phyloP scores from a whole-genome alignment of 2,888 invertebrate species.

The Platycheirus rosarum region DNA sequence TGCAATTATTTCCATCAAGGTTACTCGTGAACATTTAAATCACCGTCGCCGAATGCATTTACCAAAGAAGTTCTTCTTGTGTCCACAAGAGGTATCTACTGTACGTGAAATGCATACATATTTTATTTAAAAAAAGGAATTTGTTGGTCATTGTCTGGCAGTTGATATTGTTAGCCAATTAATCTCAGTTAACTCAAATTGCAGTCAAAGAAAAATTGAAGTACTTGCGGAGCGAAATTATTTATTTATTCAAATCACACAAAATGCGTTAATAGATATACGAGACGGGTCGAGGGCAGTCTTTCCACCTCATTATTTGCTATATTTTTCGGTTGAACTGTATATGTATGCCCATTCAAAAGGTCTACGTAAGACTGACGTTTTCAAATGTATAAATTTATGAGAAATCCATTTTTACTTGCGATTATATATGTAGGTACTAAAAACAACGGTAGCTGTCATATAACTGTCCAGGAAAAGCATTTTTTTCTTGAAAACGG shows the following conservation, averaged over 20 bases:
- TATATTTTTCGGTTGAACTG: too few species aligned
- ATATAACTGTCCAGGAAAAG: too few species aligned
- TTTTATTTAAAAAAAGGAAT: slow-evolving; percentile 18
- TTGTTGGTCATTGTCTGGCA: slow-evolving; percentile 9
- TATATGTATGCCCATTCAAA: too few species aligned
- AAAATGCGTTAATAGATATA: slow-evolving; percentile 50
- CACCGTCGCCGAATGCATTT: slow-evolving; percentile 11
- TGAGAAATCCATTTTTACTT: too few species aligned
- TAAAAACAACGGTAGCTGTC: too few species aligned
- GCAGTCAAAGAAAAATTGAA: slow-evolving; percentile 43
- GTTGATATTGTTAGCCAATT: slow-evolving; percentile 22
- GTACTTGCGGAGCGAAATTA: slow-evolving; percentile 12
- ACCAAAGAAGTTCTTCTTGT: slow-evolving; percentile 35
- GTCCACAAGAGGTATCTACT: slow-evolving; percentile 37
- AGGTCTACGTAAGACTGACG: too few species aligned
- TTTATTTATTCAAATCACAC: slow-evolving; percentile 57
- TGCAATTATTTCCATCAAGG: slow-evolving; percentile 27
- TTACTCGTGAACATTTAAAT: neutral
- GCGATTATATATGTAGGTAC: too few species aligned
- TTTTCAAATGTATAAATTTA: too few species aligned
- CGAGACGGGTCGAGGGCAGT: slow-evolving; percentile 19
- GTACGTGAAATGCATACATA: slow-evolving; percentile 49
- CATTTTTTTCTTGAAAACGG: too few species aligned
- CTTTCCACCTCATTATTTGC: slow-evolving; percentile 13
- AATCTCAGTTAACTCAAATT: slow-evolving; percentile 19